Evolutionary conservation across 1,140 invertebrate species (phyloP).

Genomic region (Megalonaias nervosa): DNA sequence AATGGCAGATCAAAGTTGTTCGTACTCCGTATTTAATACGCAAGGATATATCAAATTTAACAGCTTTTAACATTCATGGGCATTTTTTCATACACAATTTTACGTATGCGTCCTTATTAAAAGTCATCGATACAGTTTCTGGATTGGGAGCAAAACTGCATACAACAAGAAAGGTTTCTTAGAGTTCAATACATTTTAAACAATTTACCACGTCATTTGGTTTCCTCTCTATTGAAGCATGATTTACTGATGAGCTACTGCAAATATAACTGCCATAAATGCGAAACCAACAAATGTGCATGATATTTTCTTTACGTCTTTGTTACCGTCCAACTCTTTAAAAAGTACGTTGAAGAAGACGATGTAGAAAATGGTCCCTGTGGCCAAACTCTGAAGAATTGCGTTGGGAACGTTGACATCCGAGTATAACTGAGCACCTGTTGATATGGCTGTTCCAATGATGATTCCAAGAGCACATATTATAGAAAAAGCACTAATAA

Average conservation of each 20-base stretch:
- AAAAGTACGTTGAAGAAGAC: constrained; percentile 92
- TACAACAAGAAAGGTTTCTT: too few relatives aligned
- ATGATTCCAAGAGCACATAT: constrained; percentile 79
- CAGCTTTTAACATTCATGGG: too few relatives aligned
- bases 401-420: constrained; percentile 72
- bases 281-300: constrained; percentile 65
- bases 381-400: constrained; percentile 81
- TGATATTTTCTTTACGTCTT: constrained; percentile 62
- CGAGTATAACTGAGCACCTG: constrained; percentile 61
- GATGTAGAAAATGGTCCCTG: constrained; percentile 93
- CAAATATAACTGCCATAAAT: constrained; percentile 63
- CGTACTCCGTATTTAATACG: too few relatives aligned
- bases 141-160: too few relatives aligned
- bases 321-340: constrained; percentile 70
- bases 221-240: neutral
- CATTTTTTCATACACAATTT: too few relatives aligned
- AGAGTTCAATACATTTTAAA: too few relatives aligned
- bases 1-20: too few relatives aligned
- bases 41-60: too few relatives aligned
- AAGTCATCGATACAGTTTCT: too few relatives aligned
- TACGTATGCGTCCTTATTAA: too few relatives aligned
- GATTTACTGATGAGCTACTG: constrained; percentile 47
- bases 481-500: constrained; percentile 76
- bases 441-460: constrained; percentile 75
- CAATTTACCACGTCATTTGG: too few relatives aligned